These are phyloP conservation scores for Ceryle rudis DNA, from an alignment of 2,797 vertebrate genomes.

Conservation along the genomic window DNA sequence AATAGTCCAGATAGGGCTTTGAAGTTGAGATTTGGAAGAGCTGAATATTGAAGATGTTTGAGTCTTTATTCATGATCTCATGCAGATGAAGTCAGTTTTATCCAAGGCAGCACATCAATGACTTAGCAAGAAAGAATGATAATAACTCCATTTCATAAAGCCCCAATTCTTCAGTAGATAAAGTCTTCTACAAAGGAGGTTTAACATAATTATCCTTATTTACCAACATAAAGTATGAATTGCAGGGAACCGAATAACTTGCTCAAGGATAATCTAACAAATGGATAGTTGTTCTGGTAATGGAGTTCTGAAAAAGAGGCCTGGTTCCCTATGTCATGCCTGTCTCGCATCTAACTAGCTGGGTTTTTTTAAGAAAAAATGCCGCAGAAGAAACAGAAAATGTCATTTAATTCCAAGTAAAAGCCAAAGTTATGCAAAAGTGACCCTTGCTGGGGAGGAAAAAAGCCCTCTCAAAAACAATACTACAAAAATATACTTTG, in stretches of 20 bases:
- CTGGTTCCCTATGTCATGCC: not conserved
- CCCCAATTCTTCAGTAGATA: not conserved
- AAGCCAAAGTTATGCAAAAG: not conserved
- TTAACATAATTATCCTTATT: not conserved
- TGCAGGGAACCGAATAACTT: not conserved
- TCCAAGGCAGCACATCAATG: not conserved
- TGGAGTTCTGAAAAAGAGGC: not conserved
- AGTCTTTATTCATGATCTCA: constrained; percentile 3
- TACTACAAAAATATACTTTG: not conserved
- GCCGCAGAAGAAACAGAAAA: not conserved
- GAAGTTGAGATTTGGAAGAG: constrained; percentile 15
- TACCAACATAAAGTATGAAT: not conserved
- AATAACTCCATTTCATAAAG: not conserved
- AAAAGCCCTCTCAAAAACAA: not conserved
- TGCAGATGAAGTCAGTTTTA: constrained; percentile 1
- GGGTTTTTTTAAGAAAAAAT: not conserved
- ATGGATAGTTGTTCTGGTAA: not conserved
- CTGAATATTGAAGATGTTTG: not conserved
- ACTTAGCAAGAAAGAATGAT: not conserved
- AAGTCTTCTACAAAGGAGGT: not conserved
- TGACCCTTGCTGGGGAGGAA: not conserved
- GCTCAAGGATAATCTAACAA: not conserved
- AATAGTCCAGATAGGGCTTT: not conserved
- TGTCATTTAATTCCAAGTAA: not conserved
- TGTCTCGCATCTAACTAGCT: rapidly evolving